These are phyloP conservation scores for Aplocera efformata DNA, from an alignment of 2,888 invertebrate genomes.

Conservation along the genomic window DNA sequence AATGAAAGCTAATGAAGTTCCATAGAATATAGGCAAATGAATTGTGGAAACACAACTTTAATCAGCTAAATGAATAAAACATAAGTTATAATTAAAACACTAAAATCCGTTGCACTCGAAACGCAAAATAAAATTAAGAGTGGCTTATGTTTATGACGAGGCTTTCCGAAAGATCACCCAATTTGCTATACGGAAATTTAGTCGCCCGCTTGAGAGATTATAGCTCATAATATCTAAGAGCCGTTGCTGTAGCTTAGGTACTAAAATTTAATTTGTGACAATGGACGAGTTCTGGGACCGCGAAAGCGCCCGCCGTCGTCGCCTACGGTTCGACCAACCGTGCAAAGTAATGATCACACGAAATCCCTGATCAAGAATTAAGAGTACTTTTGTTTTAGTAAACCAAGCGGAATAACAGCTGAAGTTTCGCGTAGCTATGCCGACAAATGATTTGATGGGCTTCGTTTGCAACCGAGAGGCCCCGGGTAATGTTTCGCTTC, in stretches of 20 bases:
- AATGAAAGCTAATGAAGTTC: no score
- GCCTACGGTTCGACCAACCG: slow-evolving; percentile 51
- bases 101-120: slow-evolving; percentile 21
- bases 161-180: slow-evolving; percentile 43
- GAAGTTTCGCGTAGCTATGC: slow-evolving; percentile 65
- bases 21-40: no score
- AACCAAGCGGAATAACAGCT: slow-evolving; percentile 71
- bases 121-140: slow-evolving; percentile 31
- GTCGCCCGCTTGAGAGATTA: slow-evolving; percentile 46
- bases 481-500: slow-evolving; percentile 59
- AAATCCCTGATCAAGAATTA: slow-evolving; percentile 72
- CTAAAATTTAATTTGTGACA: slow-evolving; percentile 59
- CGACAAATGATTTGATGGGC: slow-evolving; percentile 71
- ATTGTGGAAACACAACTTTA: no score
- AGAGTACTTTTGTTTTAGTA: slow-evolving; percentile 69
- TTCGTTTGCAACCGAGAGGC: slow-evolving; percentile 58
- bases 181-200: slow-evolving; percentile 49
- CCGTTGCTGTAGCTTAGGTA: slow-evolving; percentile 47
- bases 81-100: slow-evolving; percentile 22
- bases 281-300: slow-evolving; percentile 39
- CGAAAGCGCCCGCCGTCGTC: slow-evolving; percentile 18
- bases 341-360: slow-evolving; percentile 64
- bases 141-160: slow-evolving; percentile 44
- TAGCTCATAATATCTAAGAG: slow-evolving; percentile 44
- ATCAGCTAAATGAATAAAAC: no score